Evolutionary conservation across 2,888 invertebrate species (phyloP).

Genomic region (Clunio marinus): DNA sequence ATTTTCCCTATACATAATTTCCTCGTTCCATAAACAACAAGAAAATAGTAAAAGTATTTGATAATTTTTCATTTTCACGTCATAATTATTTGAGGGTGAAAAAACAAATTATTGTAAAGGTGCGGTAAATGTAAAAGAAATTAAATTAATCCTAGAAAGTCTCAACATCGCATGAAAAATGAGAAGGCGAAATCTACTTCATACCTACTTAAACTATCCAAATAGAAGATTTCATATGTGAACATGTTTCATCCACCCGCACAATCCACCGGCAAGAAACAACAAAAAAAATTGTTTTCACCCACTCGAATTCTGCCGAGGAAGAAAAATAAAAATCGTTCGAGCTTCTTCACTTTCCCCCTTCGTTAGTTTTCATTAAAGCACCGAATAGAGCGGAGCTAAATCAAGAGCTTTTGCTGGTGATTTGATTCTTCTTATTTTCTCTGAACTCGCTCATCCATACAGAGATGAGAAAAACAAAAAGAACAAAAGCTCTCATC

Average conservation of each 20-base stretch:
- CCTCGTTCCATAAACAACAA: neutral
- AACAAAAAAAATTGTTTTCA: neutral
- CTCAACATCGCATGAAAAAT: too few relatives aligned
- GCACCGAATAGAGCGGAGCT: conserved; percentile 10
- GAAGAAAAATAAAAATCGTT: neutral
- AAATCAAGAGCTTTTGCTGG: conserved; percentile 9
- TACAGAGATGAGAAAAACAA: neutral
- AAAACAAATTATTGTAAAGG: too few relatives aligned
- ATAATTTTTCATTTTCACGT: conserved; percentile 3
- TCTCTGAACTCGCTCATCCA: neutral
- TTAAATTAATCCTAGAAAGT: too few relatives aligned
- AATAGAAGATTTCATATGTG: too few relatives aligned
- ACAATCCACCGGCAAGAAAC: neutral
- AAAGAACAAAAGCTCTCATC: neutral
- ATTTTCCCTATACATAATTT: neutral
- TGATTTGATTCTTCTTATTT: neutral
- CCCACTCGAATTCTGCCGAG: neutral
- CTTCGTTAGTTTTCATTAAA: conserved; percentile 24
- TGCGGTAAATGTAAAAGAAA: too few relatives aligned
- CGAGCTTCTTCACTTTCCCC: neutral
- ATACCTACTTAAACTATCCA: too few relatives aligned
- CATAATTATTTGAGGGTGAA: neutral
- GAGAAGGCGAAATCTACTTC: too few relatives aligned
- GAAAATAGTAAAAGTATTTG: neutral
- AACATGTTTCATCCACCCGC: neutral